Evolutionary conservation across 1,140 invertebrate species (phyloP), one percentile per base, ranked within the genome.

Genomic region (Drosophila tristis): DNA sequence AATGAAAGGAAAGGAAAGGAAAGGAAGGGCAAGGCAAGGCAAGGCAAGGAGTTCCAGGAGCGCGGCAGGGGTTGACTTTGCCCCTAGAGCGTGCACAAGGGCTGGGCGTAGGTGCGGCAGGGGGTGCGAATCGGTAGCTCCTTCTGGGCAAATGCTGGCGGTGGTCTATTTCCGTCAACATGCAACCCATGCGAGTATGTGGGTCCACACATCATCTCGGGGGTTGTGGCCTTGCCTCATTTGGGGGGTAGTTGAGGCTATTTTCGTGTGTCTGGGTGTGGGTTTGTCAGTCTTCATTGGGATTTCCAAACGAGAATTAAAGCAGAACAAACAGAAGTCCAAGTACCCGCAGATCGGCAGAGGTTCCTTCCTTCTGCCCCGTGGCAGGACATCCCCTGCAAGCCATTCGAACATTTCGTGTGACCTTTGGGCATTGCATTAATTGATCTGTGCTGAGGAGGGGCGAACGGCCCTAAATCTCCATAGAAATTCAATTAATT

Each of bases 261-360:
- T 85, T 85, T 85, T 58, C 76, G 59, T 49, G 26, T 54, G 26
- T 48, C 39, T 16, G 48, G 49, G 57, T 66, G 47, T 70, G 70
- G 58, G 60, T 50, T 59, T 70, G 82, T 87, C 82, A 89, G 66
- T 87, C 84, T 82, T 89, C 61, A 82, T 87, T 82, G 73, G 25
- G 56, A 61, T 74, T 77, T 47, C 65, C 31, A 47, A 25, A 7
- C 29, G 6, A 29, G 2, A 29, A 20, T 20, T 29, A 5, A 29
- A 29, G 49, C 47, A 48, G 26, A 20, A 29, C 44, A 4, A 25
- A 16, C 16, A 16, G 16, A 16, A 11, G 16, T 5, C 20, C 31
- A 74, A 78, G 60, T 66, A 58, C 82, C 82, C 85, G 82, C 82
- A 86, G 82, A 58, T 80, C 35, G 43, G 26, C 6, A 5, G 31